Conservation (phyloP, 2,113 vertebrate species). For the Amblyopsis rosae region DNA sequence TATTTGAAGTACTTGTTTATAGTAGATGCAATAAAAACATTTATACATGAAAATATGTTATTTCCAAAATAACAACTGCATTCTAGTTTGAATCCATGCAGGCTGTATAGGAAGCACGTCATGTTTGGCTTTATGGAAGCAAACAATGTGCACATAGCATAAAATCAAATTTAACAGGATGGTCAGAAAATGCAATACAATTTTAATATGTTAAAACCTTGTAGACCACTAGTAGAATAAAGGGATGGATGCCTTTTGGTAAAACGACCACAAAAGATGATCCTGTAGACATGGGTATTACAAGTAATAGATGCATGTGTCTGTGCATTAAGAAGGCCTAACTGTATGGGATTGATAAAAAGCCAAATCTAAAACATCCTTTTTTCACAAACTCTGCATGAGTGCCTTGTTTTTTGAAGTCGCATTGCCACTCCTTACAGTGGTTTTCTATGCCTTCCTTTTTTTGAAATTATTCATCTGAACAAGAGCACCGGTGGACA, state of each 20-base stretch:
- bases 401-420: no score
- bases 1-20: slow-evolving; percentile 6
- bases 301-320: no score
- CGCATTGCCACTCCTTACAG: no score
- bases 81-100: slow-evolving; percentile 17
- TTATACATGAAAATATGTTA: slow-evolving; percentile 17
- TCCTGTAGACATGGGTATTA: no score
- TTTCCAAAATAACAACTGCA: slow-evolving; percentile 20
- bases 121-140: slow-evolving; percentile 15
- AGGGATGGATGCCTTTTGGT: no score
- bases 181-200: slow-evolving; percentile 7
- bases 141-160: slow-evolving; percentile 1
- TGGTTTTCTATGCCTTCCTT: no score
- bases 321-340: no score
- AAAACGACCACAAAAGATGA: background rate
- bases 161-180: slow-evolving; percentile 19
- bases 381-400: no score
- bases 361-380: no score
- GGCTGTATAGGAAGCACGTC: background rate
- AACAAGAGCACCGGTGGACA: no score
- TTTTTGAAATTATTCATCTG: no score
- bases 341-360: no score
- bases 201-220: slow-evolving; percentile 14
- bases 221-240: background rate
- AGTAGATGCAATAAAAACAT: slow-evolving; percentile 27